phyloP scores from a whole-genome alignment of 2,113 vertebrate species.

The Microtus oregoni region DNA sequence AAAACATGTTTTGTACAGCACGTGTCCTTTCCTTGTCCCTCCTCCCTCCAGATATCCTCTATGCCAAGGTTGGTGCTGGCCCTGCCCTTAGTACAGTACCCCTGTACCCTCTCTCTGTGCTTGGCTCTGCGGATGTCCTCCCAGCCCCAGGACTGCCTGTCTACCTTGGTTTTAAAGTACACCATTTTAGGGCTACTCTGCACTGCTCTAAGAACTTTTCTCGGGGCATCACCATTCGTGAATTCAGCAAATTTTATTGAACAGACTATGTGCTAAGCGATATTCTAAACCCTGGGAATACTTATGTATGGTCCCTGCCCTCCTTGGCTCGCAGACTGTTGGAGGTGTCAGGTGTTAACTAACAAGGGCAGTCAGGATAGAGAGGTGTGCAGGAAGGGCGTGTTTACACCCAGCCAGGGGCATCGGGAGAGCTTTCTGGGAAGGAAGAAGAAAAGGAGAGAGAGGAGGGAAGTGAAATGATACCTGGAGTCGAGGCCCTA shows the following conservation, averaged over 20 bases:
- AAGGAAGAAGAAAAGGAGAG: not conserved
- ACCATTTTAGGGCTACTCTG: slow-evolving; percentile 26
- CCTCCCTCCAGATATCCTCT: not conserved
- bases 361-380: not conserved
- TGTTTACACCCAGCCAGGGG: not conserved
- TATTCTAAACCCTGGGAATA: not conserved
- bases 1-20: slow-evolving; percentile 83
- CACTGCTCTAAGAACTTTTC: slow-evolving; percentile 47
- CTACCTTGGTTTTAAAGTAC: slow-evolving; percentile 31
- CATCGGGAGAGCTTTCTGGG: not conserved
- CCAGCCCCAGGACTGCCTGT: not conserved
- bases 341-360: slow-evolving; percentile 17
- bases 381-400: not conserved
- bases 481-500: not conserved
- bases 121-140: not conserved
- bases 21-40: slow-evolving; percentile 49
- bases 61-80: slow-evolving; percentile 6
- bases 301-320: not conserved
- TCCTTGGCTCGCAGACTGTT: not conserved
- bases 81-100: not conserved
- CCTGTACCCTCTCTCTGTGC: not conserved
- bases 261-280: not conserved
- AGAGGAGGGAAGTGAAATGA: not conserved
- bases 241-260: slow-evolving; percentile 41
- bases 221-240: not conserved